Evolutionary conservation across 2,888 invertebrate species (phyloP).

Genomic region (Mycalesis mineus): DNA sequence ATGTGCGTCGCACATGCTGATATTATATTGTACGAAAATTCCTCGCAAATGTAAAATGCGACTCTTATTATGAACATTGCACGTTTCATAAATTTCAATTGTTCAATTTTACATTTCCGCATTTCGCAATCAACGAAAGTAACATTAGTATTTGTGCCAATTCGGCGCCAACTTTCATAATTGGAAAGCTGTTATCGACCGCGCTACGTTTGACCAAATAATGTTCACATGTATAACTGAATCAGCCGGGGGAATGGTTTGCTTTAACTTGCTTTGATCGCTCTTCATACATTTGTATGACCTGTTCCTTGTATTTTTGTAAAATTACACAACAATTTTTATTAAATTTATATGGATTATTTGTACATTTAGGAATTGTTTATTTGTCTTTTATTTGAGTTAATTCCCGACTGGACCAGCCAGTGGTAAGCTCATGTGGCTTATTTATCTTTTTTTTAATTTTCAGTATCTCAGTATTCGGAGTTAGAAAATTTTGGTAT

Average conservation of each 20-base stretch:
- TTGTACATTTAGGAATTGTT: too few species aligned
- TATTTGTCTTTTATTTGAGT: too few species aligned
- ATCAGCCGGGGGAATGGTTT: neutral
- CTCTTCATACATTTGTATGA: neutral
- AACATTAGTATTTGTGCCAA: slow-evolving; percentile 17
- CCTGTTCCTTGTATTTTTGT: too few species aligned
- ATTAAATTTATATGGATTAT: too few species aligned
- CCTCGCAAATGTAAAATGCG: neutral
- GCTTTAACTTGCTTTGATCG: neutral
- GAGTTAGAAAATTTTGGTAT: too few species aligned
- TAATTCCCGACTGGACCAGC: too few species aligned
- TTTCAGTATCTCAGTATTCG: too few species aligned
- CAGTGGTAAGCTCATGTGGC: too few species aligned
- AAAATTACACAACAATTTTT: too few species aligned
- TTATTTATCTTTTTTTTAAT: too few species aligned
- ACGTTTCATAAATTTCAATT: slow-evolving; percentile 8
- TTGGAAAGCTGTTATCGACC: slow-evolving; percentile 17
- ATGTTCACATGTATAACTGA: slow-evolving; percentile 2
- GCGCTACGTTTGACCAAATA: slow-evolving; percentile 12
- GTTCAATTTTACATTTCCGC: slow-evolving; percentile 8
- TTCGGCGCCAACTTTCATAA: slow-evolving; percentile 15
- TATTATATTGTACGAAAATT: neutral
- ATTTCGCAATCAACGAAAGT: slow-evolving; percentile 14
- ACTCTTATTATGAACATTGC: neutral
- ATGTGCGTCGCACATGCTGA: neutral